A percentile compares a stretch with the other conserved stretches of the same genome.
phyloP scores from a whole-genome alignment of 92 coral and sea anemone species.

The Heteractis magnifica region DNA sequence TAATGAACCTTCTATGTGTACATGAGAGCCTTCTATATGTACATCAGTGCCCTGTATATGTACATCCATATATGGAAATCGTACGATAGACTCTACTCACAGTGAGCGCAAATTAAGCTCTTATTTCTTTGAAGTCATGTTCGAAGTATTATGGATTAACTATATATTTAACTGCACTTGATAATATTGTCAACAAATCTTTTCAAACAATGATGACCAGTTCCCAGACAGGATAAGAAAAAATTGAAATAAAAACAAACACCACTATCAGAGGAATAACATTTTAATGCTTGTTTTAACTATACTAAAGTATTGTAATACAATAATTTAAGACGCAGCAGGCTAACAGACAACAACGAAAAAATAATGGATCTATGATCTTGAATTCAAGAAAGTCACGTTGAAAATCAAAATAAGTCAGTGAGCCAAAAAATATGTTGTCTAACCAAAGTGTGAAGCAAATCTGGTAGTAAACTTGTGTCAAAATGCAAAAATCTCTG shows the following conservation, averaged over 20 bases:
- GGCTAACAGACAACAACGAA: background rate
- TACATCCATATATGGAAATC: no score
- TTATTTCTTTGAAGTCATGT: no score
- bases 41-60: no score
- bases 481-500: no score
- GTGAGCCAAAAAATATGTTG: background rate
- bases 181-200: no score
- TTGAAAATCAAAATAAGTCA: background rate
- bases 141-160: no score
- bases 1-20: no score
- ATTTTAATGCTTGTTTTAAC: constrained; percentile 1
- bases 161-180: no score
- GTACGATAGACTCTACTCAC: no score
- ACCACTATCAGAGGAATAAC: background rate
- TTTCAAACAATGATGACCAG: no score
- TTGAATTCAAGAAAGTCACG: background rate
- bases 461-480: background rate
- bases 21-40: no score
- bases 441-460: background rate
- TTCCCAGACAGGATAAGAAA: background rate
- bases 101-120: no score
- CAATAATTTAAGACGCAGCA: background rate
- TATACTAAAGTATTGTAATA: background rate
- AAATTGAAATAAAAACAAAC: background rate
- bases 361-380: background rate